Evolutionary conservation across 2,888 invertebrate species (phyloP).

Genomic region (Hypolimnas misippus): DNA sequence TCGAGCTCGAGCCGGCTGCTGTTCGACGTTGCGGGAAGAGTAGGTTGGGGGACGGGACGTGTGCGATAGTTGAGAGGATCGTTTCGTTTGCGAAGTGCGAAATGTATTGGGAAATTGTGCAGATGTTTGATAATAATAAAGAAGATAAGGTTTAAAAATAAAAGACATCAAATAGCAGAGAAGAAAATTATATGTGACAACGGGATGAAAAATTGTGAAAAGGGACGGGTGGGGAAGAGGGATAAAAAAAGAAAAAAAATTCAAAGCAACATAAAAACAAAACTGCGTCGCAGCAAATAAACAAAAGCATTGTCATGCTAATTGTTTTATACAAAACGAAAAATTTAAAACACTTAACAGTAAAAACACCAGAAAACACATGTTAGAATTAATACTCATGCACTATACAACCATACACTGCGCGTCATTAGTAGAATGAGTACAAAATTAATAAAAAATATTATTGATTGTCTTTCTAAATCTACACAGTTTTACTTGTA

Average conservation of each 20-base stretch:
- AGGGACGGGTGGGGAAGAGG: slow-evolving; percentile 47
- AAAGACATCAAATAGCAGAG: background rate
- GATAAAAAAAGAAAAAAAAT: slow-evolving; percentile 67
- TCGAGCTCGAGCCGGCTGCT: slow-evolving; percentile 75
- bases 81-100: background rate
- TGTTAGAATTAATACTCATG: slow-evolving; percentile 34
- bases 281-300: slow-evolving; percentile 72
- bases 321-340: slow-evolving; percentile 43
- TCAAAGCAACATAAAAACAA: slow-evolving; percentile 79
- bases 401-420: slow-evolving; percentile 38
- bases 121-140: too few relatives aligned
- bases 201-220: slow-evolving; percentile 16
- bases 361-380: slow-evolving; percentile 58
- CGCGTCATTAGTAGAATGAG: slow-evolving; percentile 30
- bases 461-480: slow-evolving; percentile 1
- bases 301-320: slow-evolving; percentile 65
- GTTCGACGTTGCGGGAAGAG: too few relatives aligned
- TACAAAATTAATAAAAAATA: background rate
- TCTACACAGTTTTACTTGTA: background rate
- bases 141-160: too few relatives aligned
- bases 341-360: slow-evolving; percentile 44
- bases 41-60: slow-evolving; percentile 41
- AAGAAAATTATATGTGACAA: background rate
- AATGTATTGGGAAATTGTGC: slow-evolving; percentile 12
- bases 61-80: background rate